Evolutionary conservation across 2,888 invertebrate genomes (phyloP), one percentile per base, ranked within the genome.

Genomic region (Pyrrhosoma nymphula): DNA sequence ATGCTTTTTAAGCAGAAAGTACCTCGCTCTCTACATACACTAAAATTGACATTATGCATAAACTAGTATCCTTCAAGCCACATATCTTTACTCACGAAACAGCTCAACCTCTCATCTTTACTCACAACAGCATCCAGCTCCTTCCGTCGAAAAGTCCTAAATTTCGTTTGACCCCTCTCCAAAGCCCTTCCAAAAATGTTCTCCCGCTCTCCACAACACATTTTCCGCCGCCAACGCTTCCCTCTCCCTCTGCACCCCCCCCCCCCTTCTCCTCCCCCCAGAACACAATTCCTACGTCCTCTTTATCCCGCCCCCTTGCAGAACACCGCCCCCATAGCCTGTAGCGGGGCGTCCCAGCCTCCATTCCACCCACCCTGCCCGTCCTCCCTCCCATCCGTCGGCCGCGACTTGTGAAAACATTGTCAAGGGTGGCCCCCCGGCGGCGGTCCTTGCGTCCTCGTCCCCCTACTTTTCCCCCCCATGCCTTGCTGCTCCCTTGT

Each of bases 341-440:
- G 10, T 88, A 26, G 39, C 39, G 55, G 60, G 60, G 88, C 26
- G 47, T 88, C 88, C 39, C 47, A 10, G 88, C 88, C 55, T 60
- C 47, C 47, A 47, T 47, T 47, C 47, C 47, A 47, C 47, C 47
- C 47, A 16, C 16, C 23, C 88, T 39, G 47, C 39, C 47, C 47
- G 47, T 47, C 18, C 35, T 18, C 16, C 39, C 16, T 8, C 88
- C 47, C n/a, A 26, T 23, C 89, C 47, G 6, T 35, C 26, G 18
- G 6, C 89, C 89, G 20, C 89, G 56, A 89, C 89, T 55, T n/a
- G 89, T 89, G 89, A 89, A 89, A 89, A 89, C 89, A 89, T 89
- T 89, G 89, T 89, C 89, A 60, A 12, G 60, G 60, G 16, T 60
- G n/a, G 88, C 88, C 88, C 39, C 89, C 35, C 20, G 60, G 18